Percentiles rank a stretch among this genome's conserved stretches.
These are phyloP conservation scores for Latrodectus hesperus DNA, from an alignment of 2,888 invertebrate species.

Conservation along the genomic window DNA sequence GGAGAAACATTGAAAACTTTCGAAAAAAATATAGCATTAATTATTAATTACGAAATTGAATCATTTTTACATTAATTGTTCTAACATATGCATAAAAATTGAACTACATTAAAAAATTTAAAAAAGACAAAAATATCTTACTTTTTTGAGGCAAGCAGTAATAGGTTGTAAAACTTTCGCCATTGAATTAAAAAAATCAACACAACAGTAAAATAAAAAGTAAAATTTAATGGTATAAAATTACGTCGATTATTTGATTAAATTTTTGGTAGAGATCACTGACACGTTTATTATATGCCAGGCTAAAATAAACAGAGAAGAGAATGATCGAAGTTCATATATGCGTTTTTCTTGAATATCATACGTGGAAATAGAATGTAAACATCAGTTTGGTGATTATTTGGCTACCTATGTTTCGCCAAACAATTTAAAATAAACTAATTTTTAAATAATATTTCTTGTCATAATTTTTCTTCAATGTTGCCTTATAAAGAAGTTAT, in stretches of 20 bases:
- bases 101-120: too few species aligned
- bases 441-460: too few species aligned
- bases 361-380: neutral
- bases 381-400: neutral
- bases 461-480: too few species aligned
- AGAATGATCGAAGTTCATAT: neutral
- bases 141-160: constrained; percentile 57
- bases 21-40: too few species aligned
- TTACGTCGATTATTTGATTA: neutral
- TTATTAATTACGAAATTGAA: too few species aligned
- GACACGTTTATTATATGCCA: neutral
- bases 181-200: constrained; percentile 16
- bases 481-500: too few species aligned
- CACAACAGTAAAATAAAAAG: constrained; percentile 19
- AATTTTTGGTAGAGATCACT: neutral
- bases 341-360: neutral
- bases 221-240: neutral
- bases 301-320: neutral
- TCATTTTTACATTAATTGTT: too few species aligned
- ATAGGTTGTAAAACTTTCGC: constrained; percentile 55
- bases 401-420: too few species aligned
- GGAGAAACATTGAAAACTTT: too few species aligned
- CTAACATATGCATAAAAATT: too few species aligned
- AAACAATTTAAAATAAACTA: too few species aligned
- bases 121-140: constrained; percentile 5